These are phyloP conservation scores for Phasia obesa DNA, from an alignment of 2,888 invertebrate genomes.

Conservation along the genomic window DNA sequence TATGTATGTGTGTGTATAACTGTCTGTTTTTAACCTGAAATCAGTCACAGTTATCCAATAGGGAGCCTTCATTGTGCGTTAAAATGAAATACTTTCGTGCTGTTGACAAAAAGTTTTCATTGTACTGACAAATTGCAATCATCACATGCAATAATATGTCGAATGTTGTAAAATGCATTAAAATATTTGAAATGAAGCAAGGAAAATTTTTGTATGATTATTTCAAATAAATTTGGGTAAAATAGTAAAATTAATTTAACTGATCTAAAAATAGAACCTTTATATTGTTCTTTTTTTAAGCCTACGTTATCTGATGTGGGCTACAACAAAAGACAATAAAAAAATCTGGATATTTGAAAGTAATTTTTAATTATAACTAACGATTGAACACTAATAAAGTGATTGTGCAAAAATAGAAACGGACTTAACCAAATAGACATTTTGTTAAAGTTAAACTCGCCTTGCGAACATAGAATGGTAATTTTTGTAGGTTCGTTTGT, in stretches of 20 bases:
- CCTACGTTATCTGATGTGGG: too few species aligned
- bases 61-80: conserved; percentile 58
- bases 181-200: neutral
- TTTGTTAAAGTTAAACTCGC: too few species aligned
- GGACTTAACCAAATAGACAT: too few species aligned
- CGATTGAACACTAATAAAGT: too few species aligned
- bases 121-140: conserved; percentile 67
- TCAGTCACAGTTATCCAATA: conserved; percentile 56
- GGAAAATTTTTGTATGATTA: neutral
- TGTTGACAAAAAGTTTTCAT: conserved; percentile 60
- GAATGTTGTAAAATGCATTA: conserved; percentile 11
- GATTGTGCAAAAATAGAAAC: too few species aligned
- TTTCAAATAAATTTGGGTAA: neutral
- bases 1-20: neutral
- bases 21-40: conserved; percentile 13
- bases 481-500: too few species aligned
- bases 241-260: neutral
- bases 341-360: too few species aligned
- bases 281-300: too few species aligned
- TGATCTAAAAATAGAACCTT: too few species aligned
- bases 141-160: conserved; percentile 37
- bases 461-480: too few species aligned
- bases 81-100: conserved; percentile 29
- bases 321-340: too few species aligned
- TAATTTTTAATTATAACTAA: too few species aligned